Evolutionary conservation across 2,797 vertebrate genomes (phyloP).

Genomic region (Alauda arvensis): DNA sequence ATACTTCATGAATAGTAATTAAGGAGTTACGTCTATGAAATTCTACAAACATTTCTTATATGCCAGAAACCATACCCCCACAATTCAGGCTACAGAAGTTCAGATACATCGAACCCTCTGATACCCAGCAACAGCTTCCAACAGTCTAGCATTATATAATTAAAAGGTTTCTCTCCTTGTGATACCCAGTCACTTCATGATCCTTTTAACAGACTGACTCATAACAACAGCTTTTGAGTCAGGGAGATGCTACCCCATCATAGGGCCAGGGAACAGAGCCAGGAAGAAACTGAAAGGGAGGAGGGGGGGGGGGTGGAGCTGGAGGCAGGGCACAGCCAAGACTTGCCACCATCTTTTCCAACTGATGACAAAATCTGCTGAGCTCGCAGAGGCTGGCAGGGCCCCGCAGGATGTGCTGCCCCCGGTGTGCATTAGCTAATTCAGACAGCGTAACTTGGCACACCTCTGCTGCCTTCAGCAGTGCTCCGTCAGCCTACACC

Average conservation of each 20-base stretch:
- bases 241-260: neutral
- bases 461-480: neutral
- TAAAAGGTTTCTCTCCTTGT: neutral
- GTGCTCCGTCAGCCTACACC: neutral
- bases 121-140: neutral
- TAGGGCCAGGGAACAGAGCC: fast-evolving
- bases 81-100: neutral
- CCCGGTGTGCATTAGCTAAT: neutral
- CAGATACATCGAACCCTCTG: neutral
- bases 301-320: neutral
- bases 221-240: neutral
- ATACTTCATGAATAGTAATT: neutral
- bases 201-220: neutral
- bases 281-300: neutral
- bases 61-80: neutral
- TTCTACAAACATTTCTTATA: neutral
- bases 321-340: neutral
- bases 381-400: neutral
- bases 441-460: neutral
- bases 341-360: neutral
- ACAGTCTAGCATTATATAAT: neutral
- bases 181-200: neutral
- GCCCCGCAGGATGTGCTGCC: neutral
- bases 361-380: neutral
- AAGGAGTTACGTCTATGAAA: neutral